A percentile compares a stretch with the other conserved stretches of the same genome.
Evolutionary conservation across 1,140 invertebrate genomes (phyloP).

Genomic region (Trichoplusia ni): DNA sequence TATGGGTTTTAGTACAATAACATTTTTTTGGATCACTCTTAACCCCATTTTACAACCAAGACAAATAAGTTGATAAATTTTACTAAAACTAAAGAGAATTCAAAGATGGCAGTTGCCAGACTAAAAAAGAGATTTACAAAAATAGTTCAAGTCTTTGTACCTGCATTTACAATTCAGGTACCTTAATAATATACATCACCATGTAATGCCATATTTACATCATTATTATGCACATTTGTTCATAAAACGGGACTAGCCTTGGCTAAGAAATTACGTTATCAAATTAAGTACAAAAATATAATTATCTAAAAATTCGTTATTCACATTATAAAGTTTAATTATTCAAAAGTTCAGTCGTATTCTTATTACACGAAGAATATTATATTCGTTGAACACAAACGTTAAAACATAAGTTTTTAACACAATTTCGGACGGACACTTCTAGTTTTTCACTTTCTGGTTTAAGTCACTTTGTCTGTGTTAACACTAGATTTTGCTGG

Average conservation of each 20-base stretch:
- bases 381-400: slow-evolving; percentile 59
- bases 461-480: slow-evolving; percentile 20
- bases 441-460: slow-evolving; percentile 13
- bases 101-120: slow-evolving; percentile 19
- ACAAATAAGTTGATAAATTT: no score
- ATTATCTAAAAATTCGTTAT: slow-evolving; percentile 52
- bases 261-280: slow-evolving; percentile 34
- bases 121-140: slow-evolving; percentile 20
- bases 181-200: slow-evolving; percentile 41
- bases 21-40: no score
- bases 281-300: slow-evolving; percentile 41
- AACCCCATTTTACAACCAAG: no score
- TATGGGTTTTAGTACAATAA: not conserved
- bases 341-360: slow-evolving; percentile 56
- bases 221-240: slow-evolving; percentile 50
- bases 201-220: slow-evolving; percentile 55
- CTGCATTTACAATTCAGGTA: slow-evolving; percentile 46
- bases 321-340: slow-evolving; percentile 42
- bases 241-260: slow-evolving; percentile 52
- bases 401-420: slow-evolving; percentile 8
- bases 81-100: not conserved
- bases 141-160: slow-evolving; percentile 31
- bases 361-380: slow-evolving; percentile 48
- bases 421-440: slow-evolving; percentile 33
- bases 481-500: not conserved